Evolutionary conservation across 2,888 invertebrate species (phyloP).

Genomic region (Melinaea menophilus): DNA sequence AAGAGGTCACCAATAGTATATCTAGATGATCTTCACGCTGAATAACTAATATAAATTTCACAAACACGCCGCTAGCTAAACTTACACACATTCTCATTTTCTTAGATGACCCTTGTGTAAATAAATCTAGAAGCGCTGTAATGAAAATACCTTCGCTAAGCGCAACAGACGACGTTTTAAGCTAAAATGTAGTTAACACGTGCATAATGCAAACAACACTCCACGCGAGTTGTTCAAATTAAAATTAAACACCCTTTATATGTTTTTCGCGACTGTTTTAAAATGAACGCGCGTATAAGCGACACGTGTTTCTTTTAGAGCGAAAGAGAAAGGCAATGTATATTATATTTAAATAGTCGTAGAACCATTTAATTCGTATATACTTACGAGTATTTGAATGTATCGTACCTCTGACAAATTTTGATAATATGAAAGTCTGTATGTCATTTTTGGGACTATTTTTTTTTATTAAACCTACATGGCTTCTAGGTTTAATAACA

Average conservation of each 20-base stretch:
- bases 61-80: constrained; percentile 44
- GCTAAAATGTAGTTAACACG: constrained; percentile 35
- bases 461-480: too few relatives aligned
- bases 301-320: not conserved
- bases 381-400: too few relatives aligned
- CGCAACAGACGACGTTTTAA: constrained; percentile 37
- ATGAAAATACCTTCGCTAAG: constrained; percentile 53
- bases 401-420: too few relatives aligned
- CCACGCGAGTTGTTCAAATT: constrained; percentile 26
- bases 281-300: not conserved
- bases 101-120: constrained; percentile 55
- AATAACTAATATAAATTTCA: constrained; percentile 48
- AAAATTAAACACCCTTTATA: constrained; percentile 24
- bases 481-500: too few relatives aligned
- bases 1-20: not conserved
- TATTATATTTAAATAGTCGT: too few relatives aligned
- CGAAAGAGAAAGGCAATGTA: not conserved
- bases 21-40: constrained; percentile 11
- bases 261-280: constrained; percentile 12
- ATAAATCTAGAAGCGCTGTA: constrained; percentile 52
- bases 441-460: too few relatives aligned
- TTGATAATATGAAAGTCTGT: too few relatives aligned
- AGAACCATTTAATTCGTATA: too few relatives aligned
- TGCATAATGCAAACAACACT: constrained; percentile 29
- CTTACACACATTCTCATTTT: constrained; percentile 54